These are phyloP conservation scores for Himalopsyche phryganea DNA, from an alignment of 1,140 invertebrate species.

Conservation along the genomic window DNA sequence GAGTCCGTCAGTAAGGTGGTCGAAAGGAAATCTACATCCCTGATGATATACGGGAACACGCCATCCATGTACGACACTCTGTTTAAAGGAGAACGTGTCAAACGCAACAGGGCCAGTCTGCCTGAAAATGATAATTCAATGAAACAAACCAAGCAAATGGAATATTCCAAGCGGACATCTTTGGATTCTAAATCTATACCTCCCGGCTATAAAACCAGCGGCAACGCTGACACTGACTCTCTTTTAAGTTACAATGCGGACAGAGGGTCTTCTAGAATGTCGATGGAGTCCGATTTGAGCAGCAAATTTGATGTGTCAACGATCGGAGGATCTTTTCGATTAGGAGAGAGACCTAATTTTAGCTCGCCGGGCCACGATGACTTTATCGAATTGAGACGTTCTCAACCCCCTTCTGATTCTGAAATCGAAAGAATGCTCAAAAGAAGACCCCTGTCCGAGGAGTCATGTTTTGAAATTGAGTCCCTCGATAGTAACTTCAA, in stretches of 20 bases:
- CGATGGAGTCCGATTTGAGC: slow-evolving; percentile 49
- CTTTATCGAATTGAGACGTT: slow-evolving; percentile 53
- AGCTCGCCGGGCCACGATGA: slow-evolving; percentile 44
- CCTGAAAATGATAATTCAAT: slow-evolving; percentile 36
- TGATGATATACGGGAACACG: slow-evolving; percentile 52
- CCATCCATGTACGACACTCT: slow-evolving; percentile 54
- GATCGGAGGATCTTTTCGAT: slow-evolving; percentile 17
- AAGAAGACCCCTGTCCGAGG: slow-evolving; percentile 67
- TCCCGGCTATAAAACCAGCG: slow-evolving; percentile 42
- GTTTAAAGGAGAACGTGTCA: slow-evolving; percentile 49
- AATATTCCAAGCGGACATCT: slow-evolving; percentile 33
- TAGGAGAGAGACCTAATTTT: slow-evolving; percentile 30
- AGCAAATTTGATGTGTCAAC: slow-evolving; percentile 48
- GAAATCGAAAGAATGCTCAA: slow-evolving; percentile 65
- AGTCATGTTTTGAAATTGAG: slow-evolving; percentile 62
- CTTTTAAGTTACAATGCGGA: slow-evolving; percentile 50
- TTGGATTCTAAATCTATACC: slow-evolving; percentile 41
- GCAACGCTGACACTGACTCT: slow-evolving; percentile 47
- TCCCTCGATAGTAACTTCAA: slow-evolving; percentile 58
- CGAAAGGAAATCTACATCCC: slow-evolving; percentile 29
- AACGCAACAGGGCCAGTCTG: slow-evolving; percentile 47
- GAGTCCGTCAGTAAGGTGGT: neutral
- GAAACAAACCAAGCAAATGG: slow-evolving; percentile 37
- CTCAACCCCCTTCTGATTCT: slow-evolving; percentile 39
- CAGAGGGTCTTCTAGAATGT: slow-evolving; percentile 48